A percentile compares a stretch with the other conserved stretches of the same genome.
Evolutionary conservation across 1,140 invertebrate species (phyloP).

Genomic region (Euwallacea fornicatus): DNA sequence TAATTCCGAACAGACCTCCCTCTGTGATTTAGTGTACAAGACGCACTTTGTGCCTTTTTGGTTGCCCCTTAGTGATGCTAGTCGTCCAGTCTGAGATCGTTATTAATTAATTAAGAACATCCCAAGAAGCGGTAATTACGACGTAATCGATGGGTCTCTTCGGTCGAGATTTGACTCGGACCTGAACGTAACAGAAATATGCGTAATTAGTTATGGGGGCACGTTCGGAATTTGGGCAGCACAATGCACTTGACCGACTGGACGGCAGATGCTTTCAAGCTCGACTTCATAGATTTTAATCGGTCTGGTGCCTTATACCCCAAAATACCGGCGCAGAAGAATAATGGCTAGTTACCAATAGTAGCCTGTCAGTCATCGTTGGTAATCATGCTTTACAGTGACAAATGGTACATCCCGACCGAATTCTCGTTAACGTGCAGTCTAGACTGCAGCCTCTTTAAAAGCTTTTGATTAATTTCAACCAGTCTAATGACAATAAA

Average conservation of each 20-base stretch:
- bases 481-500: neutral
- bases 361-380: neutral
- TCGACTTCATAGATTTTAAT: constrained; percentile 6
- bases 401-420: constrained; percentile 16
- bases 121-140: too few relatives aligned
- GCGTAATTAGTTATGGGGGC: too few relatives aligned
- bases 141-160: too few relatives aligned
- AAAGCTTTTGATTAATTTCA: too few relatives aligned
- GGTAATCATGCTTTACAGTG: constrained; percentile 6
- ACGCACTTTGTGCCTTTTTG: constrained; percentile 3
- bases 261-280: neutral
- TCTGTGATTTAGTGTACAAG: constrained; percentile 3
- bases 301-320: constrained; percentile 19
- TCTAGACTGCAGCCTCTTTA: neutral
- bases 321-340: constrained; percentile 11
- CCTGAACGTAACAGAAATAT: too few relatives aligned
- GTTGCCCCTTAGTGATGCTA: neutral
- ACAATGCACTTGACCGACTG: neutral
- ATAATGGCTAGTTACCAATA: constrained; percentile 15
- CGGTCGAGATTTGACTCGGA: too few relatives aligned
- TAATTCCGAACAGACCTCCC: constrained; percentile 3
- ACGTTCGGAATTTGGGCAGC: too few relatives aligned
- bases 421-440: constrained; percentile 8
- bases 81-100: neutral
- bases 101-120: too few relatives aligned